A percentile compares a stretch with the other conserved stretches of the same genome.
phyloP scores from a whole-genome alignment of 2,113 vertebrate genomes.

The Phalacrocorax aristotelis region DNA sequence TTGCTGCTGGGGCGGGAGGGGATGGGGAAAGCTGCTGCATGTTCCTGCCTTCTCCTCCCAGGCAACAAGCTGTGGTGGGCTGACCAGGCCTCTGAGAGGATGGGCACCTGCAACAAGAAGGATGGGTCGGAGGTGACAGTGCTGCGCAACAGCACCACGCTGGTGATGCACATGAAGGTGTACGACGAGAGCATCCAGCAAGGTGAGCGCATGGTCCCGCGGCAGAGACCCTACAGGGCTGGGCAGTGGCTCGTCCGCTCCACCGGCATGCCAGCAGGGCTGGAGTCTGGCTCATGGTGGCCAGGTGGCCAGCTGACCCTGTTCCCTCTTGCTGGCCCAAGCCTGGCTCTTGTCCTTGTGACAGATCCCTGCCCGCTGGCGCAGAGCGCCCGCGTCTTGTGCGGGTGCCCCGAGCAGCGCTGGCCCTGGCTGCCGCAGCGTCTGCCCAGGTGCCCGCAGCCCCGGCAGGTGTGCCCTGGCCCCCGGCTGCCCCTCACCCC shows the following conservation, averaged over 20 bases:
- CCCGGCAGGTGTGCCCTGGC: accelerated
- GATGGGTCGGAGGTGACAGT: constrained; percentile 83
- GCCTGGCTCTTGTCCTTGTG: neutral
- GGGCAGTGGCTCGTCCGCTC: accelerated
- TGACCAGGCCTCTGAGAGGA: constrained; percentile 90
- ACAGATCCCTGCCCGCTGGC: neutral
- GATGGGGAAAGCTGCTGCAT: neutral
- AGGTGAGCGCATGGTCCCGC: constrained; percentile 36
- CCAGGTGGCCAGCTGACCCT: accelerated
- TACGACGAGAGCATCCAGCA: constrained; percentile 90
- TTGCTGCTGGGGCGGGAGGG: neutral
- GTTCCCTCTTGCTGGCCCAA: neutral
- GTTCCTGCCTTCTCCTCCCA: constrained; percentile 35
- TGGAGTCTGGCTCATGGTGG: accelerated
- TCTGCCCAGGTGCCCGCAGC: neutral
- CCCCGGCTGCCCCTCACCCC: accelerated
- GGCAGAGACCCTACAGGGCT: accelerated
- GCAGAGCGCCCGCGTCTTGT: accelerated
- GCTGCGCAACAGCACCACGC: constrained; percentile 88
- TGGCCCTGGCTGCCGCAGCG: no score
- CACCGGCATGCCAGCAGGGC: accelerated
- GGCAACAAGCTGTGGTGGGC: constrained; percentile 97
- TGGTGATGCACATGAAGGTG: constrained; percentile 99
- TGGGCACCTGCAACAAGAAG: constrained; percentile 92
- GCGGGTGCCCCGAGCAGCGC: accelerated